Percentiles rank a stretch among this genome's conserved stretches.
These are phyloP conservation scores for Leptinotarsa lineolata DNA, from an alignment of 1,140 invertebrate genomes.

Conservation along the genomic window DNA sequence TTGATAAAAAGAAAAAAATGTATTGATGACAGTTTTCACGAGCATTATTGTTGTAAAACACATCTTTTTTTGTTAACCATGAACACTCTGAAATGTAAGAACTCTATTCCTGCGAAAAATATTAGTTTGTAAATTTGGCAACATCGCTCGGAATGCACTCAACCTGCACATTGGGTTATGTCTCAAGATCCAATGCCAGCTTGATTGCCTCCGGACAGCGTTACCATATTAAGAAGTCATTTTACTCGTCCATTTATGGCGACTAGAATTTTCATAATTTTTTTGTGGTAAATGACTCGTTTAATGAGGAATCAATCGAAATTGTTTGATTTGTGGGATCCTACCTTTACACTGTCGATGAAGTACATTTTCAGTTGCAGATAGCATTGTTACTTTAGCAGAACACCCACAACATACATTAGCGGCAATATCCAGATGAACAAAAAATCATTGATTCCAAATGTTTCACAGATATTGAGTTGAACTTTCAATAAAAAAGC, in stretches of 20 bases:
- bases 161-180: slow-evolving; percentile 18
- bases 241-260: slow-evolving; percentile 11
- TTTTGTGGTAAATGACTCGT: slow-evolving; percentile 3
- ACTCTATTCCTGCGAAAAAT: too few relatives aligned
- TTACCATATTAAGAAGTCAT: slow-evolving; percentile 29
- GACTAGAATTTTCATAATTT: slow-evolving; percentile 23
- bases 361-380: too few relatives aligned
- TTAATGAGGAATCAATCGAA: slow-evolving; percentile 20
- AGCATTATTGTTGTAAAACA: too few relatives aligned
- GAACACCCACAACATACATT: too few relatives aligned
- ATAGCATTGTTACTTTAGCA: too few relatives aligned
- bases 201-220: slow-evolving; percentile 14
- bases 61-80: too few relatives aligned
- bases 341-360: background rate
- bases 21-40: too few relatives aligned
- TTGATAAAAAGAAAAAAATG: too few relatives aligned
- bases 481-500: too few relatives aligned
- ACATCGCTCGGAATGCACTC: slow-evolving; percentile 23
- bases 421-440: too few relatives aligned
- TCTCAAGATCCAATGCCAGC: slow-evolving; percentile 24
- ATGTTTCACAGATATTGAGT: too few relatives aligned
- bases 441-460: too few relatives aligned
- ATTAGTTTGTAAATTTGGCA: background rate
- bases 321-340: slow-evolving; percentile 10
- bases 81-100: background rate